Conservation (phyloP, 53 echinoderm and acorn worm genomes). For the Antedon mediterranea region DNA sequence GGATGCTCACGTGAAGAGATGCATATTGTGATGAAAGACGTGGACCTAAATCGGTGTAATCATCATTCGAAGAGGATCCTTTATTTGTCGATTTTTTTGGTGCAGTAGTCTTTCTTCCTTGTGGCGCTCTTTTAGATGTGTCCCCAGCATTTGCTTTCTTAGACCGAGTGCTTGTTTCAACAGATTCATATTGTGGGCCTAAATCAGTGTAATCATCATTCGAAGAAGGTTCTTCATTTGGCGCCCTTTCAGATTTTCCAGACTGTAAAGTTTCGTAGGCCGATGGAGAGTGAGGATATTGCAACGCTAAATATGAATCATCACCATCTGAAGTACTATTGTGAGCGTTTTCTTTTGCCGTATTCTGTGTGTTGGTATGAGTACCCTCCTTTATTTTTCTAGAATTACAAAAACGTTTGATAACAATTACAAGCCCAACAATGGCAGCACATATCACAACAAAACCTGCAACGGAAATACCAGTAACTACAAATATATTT, state of each 20-base stretch:
- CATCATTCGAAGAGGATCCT: neutral
- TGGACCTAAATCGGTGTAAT: neutral
- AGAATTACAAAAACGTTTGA: neutral
- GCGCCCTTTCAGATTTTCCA: neutral
- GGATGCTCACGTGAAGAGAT: neutral
- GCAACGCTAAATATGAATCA: neutral
- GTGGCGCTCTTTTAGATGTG: too few relatives aligned
- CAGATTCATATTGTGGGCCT: neutral
- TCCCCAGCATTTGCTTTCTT: neutral
- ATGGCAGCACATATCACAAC: neutral
- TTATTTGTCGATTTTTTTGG: neutral
- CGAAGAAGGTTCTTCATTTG: neutral
- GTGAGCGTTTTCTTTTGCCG: too few relatives aligned
- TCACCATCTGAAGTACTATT: neutral
- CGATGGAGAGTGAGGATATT: neutral
- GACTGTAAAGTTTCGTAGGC: neutral
- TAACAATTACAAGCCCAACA: neutral
- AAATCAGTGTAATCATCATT: neutral
- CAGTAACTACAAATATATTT: neutral
- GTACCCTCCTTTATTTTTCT: neutral
- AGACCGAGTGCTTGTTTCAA: neutral
- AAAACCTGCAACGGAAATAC: neutral
- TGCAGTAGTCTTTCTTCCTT: too few relatives aligned
- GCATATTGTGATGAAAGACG: too few relatives aligned
- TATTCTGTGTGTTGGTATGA: too few relatives aligned